These are phyloP conservation scores for Dicyrtomina minuta DNA, from an alignment of 2,888 invertebrate species.

Conservation along the genomic window DNA sequence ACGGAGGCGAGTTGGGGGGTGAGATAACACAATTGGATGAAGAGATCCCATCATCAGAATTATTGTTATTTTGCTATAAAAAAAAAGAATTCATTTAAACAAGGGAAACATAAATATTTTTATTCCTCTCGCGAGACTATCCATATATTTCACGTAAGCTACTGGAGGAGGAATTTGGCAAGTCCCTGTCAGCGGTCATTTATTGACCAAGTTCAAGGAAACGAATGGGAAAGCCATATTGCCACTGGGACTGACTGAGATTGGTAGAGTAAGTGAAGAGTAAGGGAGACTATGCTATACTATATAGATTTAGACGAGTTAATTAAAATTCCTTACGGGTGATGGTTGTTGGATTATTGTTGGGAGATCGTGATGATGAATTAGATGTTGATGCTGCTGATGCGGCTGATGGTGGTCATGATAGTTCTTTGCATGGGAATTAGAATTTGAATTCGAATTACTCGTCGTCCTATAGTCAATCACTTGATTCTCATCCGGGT, in stretches of 20 bases:
- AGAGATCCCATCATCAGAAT: conserved; percentile 32
- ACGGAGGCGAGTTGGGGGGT: conserved; percentile 25
- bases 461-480: conserved; percentile 38
- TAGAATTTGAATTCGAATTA: conserved; percentile 13
- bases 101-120: too few relatives aligned
- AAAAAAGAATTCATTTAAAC: background rate
- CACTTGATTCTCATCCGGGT: conserved; percentile 31
- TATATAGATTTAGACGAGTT: conserved; percentile 3
- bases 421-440: conserved; percentile 24
- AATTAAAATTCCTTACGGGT: conserved; percentile 35
- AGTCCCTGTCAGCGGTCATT: too few relatives aligned
- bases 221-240: background rate
- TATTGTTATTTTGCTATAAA: conserved; percentile 24
- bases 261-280: background rate
- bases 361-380: conserved; percentile 30
- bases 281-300: background rate
- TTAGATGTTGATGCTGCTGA: conserved; percentile 13
- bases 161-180: too few relatives aligned
- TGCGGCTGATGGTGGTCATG: conserved; percentile 28
- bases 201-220: too few relatives aligned
- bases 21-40: conserved; percentile 29
- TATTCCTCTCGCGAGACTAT: too few relatives aligned
- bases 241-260: background rate
- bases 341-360: conserved; percentile 31
- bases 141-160: too few relatives aligned